Evolutionary conservation across 37 sponge, comb jelly and placozoan genomes (phyloP), one percentile per base, ranked within the genome.

Genomic region (Hexactinellida sp.): DNA sequence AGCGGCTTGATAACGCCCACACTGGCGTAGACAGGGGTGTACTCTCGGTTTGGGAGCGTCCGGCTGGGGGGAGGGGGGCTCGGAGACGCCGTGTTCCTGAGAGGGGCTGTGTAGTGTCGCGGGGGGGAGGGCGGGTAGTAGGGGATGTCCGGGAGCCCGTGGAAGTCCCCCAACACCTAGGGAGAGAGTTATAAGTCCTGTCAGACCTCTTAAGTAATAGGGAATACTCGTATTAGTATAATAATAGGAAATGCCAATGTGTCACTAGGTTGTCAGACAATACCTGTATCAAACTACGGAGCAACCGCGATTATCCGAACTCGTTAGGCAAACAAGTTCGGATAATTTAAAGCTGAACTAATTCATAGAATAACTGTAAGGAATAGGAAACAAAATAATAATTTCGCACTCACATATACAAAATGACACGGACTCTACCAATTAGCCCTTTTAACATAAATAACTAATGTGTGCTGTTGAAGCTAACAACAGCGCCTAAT

Each of bases 21-120:
- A 63, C 76, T 63, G 5, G 76, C 34, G 34, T 63, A 63, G 25
- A 63, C 76, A 63, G 76, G 76, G 76, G 76, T 63, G 76, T 63
- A 32, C 19, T 10, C 30, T 3, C 76, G 76, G 76, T n/a, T 63
- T 32, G 76, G 76, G 76, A 63, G 21, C 13, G 30, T n/a, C 30
- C 76, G 25, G 76, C 28, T 63, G 13, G 76, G 76, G 25, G 76
- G 76, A 63, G 76, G 76, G 34, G 76, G 76, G 76, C 32, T 63
- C 25, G 76, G 76, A 28, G 76, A 63, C 5, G 34, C 3, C 13
- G 76, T 28, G 76, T 63, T 10, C 30, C 34, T 63, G 34, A n/a
- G 5, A 21, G 76, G 21, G 34, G 76, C 30, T 10, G 76, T 63
- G 76, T 25, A 63, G 76, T 63, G 76, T 10, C 76, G 76, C 3